phyloP scores from a whole-genome alignment of 2,113 vertebrate genomes.

The Uropsilus gracilis region DNA sequence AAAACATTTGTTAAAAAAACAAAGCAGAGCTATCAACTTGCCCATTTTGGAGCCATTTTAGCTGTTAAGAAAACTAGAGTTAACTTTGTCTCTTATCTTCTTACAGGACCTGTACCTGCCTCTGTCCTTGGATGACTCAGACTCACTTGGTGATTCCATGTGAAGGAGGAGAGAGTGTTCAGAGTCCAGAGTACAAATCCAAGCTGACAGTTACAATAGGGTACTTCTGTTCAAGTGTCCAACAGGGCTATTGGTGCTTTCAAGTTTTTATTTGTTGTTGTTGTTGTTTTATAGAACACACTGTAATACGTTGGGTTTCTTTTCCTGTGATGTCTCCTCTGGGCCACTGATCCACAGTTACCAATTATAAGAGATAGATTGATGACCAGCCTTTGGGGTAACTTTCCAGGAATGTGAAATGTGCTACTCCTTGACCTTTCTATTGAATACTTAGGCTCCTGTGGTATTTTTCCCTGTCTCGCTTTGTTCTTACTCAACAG shows the following conservation, averaged over 20 bases:
- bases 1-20: not conserved
- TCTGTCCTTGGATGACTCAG: conserved; percentile 97
- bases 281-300: conserved; percentile 78
- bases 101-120: conserved; percentile 97
- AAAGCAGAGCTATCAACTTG: not conserved
- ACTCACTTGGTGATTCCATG: conserved; percentile 97
- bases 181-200: conserved; percentile 67
- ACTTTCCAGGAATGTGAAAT: conserved; percentile 77
- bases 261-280: conserved; percentile 72
- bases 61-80: conserved; percentile 62
- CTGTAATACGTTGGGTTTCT: conserved; percentile 79
- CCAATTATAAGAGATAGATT: conserved; percentile 86
- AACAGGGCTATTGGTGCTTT: conserved; percentile 89
- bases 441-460: conserved; percentile 49
- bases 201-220: conserved; percentile 76
- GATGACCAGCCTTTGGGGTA: conserved; percentile 82
- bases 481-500: not conserved
- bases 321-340: conserved; percentile 87
- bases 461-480: conserved; percentile 48
- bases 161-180: conserved; percentile 82
- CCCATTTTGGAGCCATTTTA: not conserved
- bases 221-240: conserved; percentile 79
- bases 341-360: conserved; percentile 87
- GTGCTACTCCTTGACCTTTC: conserved; percentile 65
- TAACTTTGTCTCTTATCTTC: conserved; percentile 84